Evolutionary conservation across 2,113 vertebrate species (phyloP).

Genomic region (Phyllostomus hastatus): DNA sequence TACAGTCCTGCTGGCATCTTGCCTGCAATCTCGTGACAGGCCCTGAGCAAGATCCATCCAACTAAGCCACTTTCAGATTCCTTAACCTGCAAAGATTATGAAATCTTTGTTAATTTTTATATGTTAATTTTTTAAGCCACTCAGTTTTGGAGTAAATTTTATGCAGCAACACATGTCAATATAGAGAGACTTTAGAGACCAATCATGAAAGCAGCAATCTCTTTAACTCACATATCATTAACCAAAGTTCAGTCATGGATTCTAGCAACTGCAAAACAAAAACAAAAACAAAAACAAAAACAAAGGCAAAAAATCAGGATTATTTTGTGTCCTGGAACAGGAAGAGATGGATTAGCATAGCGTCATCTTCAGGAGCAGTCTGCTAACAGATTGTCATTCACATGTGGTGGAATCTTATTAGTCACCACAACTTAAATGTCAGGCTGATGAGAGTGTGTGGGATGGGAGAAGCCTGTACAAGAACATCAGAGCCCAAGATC

Average conservation of each 20-base stretch:
- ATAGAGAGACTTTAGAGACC: not conserved
- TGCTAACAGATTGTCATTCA: not conserved
- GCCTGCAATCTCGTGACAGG: not conserved
- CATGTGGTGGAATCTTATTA: not conserved
- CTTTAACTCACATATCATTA: not conserved
- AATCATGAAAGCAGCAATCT: not conserved
- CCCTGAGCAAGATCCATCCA: not conserved
- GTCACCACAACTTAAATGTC: not conserved
- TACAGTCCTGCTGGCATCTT: not conserved
- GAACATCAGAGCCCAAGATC: not conserved
- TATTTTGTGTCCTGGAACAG: not conserved
- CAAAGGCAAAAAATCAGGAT: not conserved
- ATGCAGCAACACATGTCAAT: not conserved
- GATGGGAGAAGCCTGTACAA: not conserved
- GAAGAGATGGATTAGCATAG: not conserved
- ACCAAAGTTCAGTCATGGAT: not conserved
- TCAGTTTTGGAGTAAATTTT: not conserved
- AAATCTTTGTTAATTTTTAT: not conserved
- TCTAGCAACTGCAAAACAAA: not conserved
- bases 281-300: no score
- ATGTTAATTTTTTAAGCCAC: not conserved
- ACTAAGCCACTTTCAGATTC: not conserved
- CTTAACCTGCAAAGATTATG: not conserved
- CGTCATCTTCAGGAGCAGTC: not conserved
- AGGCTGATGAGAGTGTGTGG: not conserved